phyloP scores from a whole-genome alignment of 2,113 vertebrate species.

The Panthera tigris region DNA sequence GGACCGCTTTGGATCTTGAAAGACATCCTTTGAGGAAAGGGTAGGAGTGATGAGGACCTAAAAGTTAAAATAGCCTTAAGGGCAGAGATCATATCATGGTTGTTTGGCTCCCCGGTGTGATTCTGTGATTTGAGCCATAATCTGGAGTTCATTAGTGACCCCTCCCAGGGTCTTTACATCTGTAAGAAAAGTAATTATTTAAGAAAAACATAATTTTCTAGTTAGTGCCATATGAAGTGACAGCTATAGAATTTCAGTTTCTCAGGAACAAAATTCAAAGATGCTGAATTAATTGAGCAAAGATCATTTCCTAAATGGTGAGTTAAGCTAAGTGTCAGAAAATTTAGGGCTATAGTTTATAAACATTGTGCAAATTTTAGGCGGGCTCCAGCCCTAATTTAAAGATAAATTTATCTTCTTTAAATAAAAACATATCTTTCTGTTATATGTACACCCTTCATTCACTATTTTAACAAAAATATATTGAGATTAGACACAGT shows the following conservation, averaged over 20 bases:
- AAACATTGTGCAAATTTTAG: slow-evolving; percentile 38
- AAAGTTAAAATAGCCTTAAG: neutral
- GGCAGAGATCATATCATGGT: neutral
- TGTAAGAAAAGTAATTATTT: neutral
- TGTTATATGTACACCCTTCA: neutral
- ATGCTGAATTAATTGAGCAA: neutral
- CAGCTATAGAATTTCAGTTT: neutral
- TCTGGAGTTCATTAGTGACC: neutral
- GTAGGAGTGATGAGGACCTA: neutral
- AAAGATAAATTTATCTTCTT: slow-evolving; percentile 6
- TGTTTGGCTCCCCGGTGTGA: neutral
- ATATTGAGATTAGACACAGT: neutral
- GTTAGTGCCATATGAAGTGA: neutral
- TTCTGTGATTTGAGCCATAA: neutral
- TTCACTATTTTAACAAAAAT: neutral
- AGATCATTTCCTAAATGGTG: slow-evolving; percentile 11
- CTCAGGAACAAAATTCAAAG: slow-evolving; percentile 21
- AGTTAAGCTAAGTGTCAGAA: slow-evolving; percentile 17
- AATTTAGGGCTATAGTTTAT: neutral
- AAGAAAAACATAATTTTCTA: neutral
- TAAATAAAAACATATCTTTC: neutral
- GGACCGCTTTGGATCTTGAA: neutral
- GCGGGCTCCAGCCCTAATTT: neutral
- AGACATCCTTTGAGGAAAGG: neutral
- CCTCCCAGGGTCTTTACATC: neutral